phyloP scores from a whole-genome alignment of 2,888 invertebrate species.

The Fragum whitleyi region DNA sequence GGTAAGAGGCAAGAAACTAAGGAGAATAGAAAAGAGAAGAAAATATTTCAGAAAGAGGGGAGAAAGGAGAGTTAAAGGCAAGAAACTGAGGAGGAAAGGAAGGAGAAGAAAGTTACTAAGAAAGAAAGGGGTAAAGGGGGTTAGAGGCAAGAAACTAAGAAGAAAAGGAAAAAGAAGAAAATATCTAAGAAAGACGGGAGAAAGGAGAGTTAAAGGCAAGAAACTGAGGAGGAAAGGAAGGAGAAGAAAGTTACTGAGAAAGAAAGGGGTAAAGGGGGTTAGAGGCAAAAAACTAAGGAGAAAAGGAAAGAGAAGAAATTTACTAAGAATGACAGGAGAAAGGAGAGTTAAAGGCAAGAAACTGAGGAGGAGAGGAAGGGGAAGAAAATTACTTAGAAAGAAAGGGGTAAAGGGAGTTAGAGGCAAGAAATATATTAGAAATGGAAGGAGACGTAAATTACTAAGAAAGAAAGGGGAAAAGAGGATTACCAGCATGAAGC shows the following conservation, averaged over 20 bases:
- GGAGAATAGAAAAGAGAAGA: neutral
- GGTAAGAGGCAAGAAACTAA: neutral
- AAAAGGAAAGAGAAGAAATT: too few species aligned
- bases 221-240: too few species aligned
- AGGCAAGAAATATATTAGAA: neutral
- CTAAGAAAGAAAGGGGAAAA: neutral
- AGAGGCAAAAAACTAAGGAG: too few species aligned
- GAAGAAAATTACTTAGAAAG: conserved; percentile 3
- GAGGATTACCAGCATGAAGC: neutral
- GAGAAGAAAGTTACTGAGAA: neutral
- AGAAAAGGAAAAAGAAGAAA: conserved; percentile 2
- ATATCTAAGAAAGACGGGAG: neutral
- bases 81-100: neutral
- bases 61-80: neutral
- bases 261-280: too few species aligned
- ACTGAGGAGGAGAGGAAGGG: neutral
- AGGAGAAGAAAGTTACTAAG: neutral
- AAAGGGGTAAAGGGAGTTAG: neutral
- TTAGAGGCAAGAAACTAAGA: neutral
- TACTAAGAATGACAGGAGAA: neutral
- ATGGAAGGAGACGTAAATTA: neutral
- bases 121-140: neutral
- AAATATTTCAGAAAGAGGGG: too few species aligned
- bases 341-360: neutral
- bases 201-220: neutral